Base-by-base conservation (phyloP, 2,888 invertebrate genomes). In the Quadroppia sp. region DNA sequence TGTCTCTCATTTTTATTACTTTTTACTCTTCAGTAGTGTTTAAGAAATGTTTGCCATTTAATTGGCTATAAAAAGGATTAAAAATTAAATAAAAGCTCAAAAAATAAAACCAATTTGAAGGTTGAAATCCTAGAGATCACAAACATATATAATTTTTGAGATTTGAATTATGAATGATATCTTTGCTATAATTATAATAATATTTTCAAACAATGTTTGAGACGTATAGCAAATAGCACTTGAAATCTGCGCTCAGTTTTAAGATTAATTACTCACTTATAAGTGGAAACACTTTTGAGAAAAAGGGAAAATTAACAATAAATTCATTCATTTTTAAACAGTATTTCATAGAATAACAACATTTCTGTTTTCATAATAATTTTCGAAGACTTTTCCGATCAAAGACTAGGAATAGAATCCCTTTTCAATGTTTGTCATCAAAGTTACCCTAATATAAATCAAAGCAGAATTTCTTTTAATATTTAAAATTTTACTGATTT, bases 11-110 rank as follows among this genome's bases (percentile, higher is more conserved):
- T 50, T 50, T 50, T 20, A 50, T 50, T n/a, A 50, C 50, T 50
- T 50, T 50, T 20, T 20, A 15, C 50, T 50, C 20, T 50, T 50
- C 11, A 45, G 45, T 13, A 23, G 23, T 23, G 25, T 6, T 2
- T 53, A 4, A 25, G 25, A 53, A 53, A 13, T 53, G 25, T 53
- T 61, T 61, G 32, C 32, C 25, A 17, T 61, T 61, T 61, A 61
- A 61, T 61, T 15, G 28, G 30, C 61, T 32, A 61, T 61, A 61
- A 61, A n/a, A 61, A 61, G 61, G 61, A 61, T 61, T 61, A 25
- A 45, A 23, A 53, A 59, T 59, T 20, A 59, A 59, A 59, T 9
- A 59, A 32, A 32, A 32, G 2, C 32, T 48, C 15, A 48, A 48
- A 48, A 15, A 48, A 9, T 7, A 7, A 36, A 36, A 48, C 13